Base-by-base conservation (phyloP, 2,113 vertebrate species). In the Ptilonorhynchus violaceus region DNA sequence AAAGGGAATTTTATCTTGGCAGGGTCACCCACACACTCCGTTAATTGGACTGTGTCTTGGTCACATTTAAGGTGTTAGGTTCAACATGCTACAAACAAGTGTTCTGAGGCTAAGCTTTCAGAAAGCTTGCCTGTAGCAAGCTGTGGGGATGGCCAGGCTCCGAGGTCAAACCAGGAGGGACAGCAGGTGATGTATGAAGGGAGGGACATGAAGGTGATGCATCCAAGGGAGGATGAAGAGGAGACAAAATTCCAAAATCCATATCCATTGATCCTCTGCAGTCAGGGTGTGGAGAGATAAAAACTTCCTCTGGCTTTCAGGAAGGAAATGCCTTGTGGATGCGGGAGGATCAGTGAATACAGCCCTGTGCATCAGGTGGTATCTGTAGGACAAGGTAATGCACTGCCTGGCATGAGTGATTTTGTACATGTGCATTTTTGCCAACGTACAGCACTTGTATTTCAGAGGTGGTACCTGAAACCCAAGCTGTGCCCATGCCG, bases 321-420 rank as follows among this genome's bases (percentile, higher is more conserved):
- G 41, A 63, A 82, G 25, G 28, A 92, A 83, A 78, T 22, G 15
- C 30, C 14, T 42, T 67, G n/a, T 21, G 21, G 5, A 3, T 47
- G 17, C 35, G 30, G 30, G 41, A 63, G 28, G 41, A 31, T 52
- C 69, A 8, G 16, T 13, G 59, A 58, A 58, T 41, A 41, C 41
- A 68, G 49, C 28, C 23, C n/a, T 7, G 23, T 11, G 20, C 35
- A 47, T 35, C 16, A 5, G 33, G 2, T 41, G 12, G 41, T 30
- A 27, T 25, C 69, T 42, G 27, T 7, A 59, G 59, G 70, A 66
- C 58, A 60, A 27, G 0, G 0, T 13, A 49, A 76, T 0, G 0
- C 17, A 9, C 15, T 2, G 4, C 41, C 58, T 62, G 70, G 31
- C 37, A 70, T 11, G 14, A 58, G 41, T 8, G 49, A 46, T 41